A percentile compares a stretch with the other conserved stretches of the same genome.
Conservation (phyloP, 2,113 vertebrate genomes). For the Coryphaenoides rupestris region DNA sequence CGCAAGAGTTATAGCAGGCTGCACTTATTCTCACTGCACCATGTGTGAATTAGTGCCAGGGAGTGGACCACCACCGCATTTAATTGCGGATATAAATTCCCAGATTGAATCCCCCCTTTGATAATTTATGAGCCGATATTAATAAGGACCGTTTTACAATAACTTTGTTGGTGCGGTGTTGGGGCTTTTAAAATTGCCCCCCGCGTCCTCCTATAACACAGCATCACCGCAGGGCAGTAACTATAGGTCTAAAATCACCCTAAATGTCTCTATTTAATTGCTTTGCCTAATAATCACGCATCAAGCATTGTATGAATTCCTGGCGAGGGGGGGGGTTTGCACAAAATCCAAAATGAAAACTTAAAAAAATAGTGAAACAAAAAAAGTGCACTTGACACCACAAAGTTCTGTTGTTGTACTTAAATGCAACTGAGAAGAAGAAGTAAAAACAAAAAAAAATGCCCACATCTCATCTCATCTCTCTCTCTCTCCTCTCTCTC, state of each 20-base stretch:
- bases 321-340: constrained; percentile 68
- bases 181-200: constrained; percentile 35
- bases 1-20: constrained; percentile 44
- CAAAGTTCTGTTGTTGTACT: constrained; percentile 81
- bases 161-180: constrained; percentile 22
- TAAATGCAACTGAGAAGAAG: constrained; percentile 77
- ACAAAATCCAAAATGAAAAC: constrained; percentile 84
- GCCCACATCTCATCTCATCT: constrained; percentile 76
- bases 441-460: too few relatives aligned
- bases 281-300: constrained; percentile 23
- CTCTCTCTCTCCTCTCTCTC: too few relatives aligned
- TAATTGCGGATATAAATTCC: constrained; percentile 1
- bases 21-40: constrained; percentile 19
- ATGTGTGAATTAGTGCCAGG: constrained; percentile 22
- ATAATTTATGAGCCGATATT: constrained; percentile 1
- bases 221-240: constrained; percentile 1
- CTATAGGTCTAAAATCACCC: constrained; percentile 30
- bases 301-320: constrained; percentile 68
- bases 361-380: constrained; percentile 47
- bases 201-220: too few relatives aligned
- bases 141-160: constrained; percentile 15
- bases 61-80: constrained; percentile 17
- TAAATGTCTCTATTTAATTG: constrained; percentile 23
- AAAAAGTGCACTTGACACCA: constrained; percentile 88
- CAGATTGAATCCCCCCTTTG: constrained; percentile 15